These are phyloP conservation scores for Hyalella azteca DNA, from an alignment of 2,888 invertebrate species.

Conservation along the genomic window DNA sequence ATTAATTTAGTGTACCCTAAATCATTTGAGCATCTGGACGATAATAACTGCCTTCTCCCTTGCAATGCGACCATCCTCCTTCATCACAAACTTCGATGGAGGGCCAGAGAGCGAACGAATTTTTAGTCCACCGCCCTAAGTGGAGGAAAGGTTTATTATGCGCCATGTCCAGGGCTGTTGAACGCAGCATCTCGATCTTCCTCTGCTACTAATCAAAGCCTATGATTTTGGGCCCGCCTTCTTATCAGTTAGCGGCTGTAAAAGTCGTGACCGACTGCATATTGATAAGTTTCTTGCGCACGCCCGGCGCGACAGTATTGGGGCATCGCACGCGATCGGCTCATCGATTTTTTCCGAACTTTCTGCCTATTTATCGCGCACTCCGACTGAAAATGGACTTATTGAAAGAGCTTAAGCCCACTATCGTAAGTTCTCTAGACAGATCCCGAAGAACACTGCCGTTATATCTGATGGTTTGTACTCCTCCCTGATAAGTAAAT, in stretches of 20 bases:
- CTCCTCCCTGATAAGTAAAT: conserved; percentile 18
- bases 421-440: too few species aligned
- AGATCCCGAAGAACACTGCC: too few species aligned
- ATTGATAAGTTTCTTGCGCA: conserved; percentile 27
- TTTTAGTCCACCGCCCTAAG: background rate
- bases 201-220: conserved; percentile 11
- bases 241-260: conserved; percentile 4
- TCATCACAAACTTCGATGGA: background rate
- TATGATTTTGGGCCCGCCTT: conserved; percentile 22
- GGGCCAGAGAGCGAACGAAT: background rate
- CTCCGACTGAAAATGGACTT: background rate
- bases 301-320: conserved; percentile 6
- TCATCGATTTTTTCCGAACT: conserved; percentile 25
- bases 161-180: background rate
- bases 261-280: conserved; percentile 34
- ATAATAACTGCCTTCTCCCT: background rate
- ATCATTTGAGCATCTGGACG: background rate
- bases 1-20: too few species aligned
- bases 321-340: conserved; percentile 11
- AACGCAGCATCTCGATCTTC: background rate
- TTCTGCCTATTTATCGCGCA: background rate
- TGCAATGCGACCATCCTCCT: background rate
- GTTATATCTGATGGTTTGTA: conserved; percentile 2
- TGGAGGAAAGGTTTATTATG: background rate
- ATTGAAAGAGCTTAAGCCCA: too few species aligned